Base-by-base conservation (phyloP, 2,113 vertebrate genomes). In the Anguilla rostrata region DNA sequence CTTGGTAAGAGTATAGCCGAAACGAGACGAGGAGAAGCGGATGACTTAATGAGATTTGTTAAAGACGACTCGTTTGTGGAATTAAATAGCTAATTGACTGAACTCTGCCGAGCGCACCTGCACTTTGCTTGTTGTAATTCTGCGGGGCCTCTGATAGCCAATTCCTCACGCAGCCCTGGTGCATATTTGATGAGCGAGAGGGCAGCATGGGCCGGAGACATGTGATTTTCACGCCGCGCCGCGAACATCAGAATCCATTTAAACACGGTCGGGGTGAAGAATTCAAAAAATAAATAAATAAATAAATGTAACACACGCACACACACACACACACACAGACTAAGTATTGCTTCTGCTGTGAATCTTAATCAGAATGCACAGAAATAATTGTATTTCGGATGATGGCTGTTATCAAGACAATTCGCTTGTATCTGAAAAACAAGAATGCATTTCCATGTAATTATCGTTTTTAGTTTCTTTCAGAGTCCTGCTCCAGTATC, bases 111-210 rank as follows among this genome's bases (percentile, higher is more conserved):
- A 11, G 40, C 39, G 84, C 78, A 11, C 71, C 49, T 75, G 29
- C 43, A 39, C 46, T 85, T 16, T 16, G 34, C 78, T 34, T 39
- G 78, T 40, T 20, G 84, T 40, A 75, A 56, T 57, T 85, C 39
- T 57, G 29, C 39, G 29, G 22, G 46, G 66, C 41, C 39, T 49
- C 78, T 85, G 43, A 85, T 78, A 66, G n/a, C 43, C 84, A 56
- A 56, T 39, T 86, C 39, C 15, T 9, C 39, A 41, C 12, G 2
- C 16, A 26, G 39, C 16, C 78, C 16, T 80, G 40, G 18, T 41
- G 56, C 40, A 82, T 86, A 66, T 86, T 86, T 86, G 39, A 81
- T 82, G 78, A 81, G 79, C 20, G 26, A 40, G 39, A 8, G 40
- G n/a, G 39, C 78, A 66, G 57, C 39, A 46, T 22, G 71, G 0